phyloP scores from a whole-genome alignment of 2,888 invertebrate genomes.

The Trissolcus brochymenae region DNA sequence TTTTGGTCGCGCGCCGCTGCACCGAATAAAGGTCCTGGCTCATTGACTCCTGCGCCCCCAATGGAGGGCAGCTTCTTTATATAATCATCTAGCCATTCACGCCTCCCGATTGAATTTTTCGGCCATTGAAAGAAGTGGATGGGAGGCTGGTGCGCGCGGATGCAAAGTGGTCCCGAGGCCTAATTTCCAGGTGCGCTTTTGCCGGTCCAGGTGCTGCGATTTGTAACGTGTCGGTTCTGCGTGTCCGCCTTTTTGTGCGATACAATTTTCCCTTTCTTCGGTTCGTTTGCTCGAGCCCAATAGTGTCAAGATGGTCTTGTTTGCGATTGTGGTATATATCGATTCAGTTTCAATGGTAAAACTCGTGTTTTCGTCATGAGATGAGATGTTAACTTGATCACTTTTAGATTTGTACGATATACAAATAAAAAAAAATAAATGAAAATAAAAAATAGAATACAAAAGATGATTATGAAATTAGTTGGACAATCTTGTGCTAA shows the following conservation, averaged over 20 bases:
- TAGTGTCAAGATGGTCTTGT: slow-evolving; percentile 37
- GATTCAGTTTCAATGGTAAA: slow-evolving; percentile 23
- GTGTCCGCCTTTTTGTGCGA: slow-evolving; percentile 21
- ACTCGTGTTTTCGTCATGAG: background rate
- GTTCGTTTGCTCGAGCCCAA: slow-evolving; percentile 5
- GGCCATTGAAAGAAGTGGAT: slow-evolving; percentile 56
- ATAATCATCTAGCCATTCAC: slow-evolving; percentile 74
- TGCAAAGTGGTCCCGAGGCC: slow-evolving; percentile 61
- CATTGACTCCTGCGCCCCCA: slow-evolving; percentile 62
- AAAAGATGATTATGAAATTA: background rate
- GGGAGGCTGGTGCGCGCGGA: slow-evolving; percentile 52
- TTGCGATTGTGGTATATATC: slow-evolving; percentile 23
- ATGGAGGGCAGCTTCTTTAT: slow-evolving; percentile 68
- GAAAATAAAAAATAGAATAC: background rate
- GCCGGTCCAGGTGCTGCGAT: slow-evolving; percentile 53
- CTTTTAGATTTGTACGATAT: too few species aligned
- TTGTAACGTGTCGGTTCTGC: slow-evolving; percentile 37
- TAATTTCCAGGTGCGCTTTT: slow-evolving; percentile 65
- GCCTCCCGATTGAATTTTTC: slow-evolving; percentile 60
- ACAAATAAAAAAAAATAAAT: background rate
- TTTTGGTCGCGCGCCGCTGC: slow-evolving; percentile 39
- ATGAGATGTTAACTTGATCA: background rate
- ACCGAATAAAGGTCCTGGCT: slow-evolving; percentile 61
- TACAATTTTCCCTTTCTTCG: slow-evolving; percentile 9
- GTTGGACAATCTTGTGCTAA: background rate